Evolutionary conservation across 2,113 vertebrate genomes (phyloP), one percentile per base, ranked within the genome.

Genomic region (Pelobates fuscus): DNA sequence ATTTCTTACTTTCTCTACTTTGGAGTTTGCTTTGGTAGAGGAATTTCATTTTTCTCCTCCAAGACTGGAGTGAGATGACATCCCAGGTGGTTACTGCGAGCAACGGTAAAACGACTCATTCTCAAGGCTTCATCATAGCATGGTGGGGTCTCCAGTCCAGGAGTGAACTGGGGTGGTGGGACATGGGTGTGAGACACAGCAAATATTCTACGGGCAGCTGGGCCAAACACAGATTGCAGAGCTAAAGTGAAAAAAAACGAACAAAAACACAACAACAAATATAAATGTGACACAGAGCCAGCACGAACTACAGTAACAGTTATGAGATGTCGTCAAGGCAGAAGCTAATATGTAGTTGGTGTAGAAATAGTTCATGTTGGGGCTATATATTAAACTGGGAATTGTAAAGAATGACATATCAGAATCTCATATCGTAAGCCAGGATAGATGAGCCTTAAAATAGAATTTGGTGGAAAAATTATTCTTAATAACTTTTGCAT

Each of bases 51-150:
- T 23, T 84, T 90, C 63, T 89, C 89, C 58, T 89, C 88, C 0
- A 80, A 85, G 24, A 89, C 84, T 0, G 88, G 68, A 0, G 87
- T 80, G n/a, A 89, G 75, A 8, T 87, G 86, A 2, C 86, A 80
- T 2, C 77, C 79, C 78, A 82, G 91, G 71, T 85, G 88, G 3
- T 77, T 85, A 0, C 84, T 81, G 46, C 80, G 86, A 29, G 88
- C 86, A 0, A 92, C 89, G 0, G 90, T 90, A 82, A 92, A 92
- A 21, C 87, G 83, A 63, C 81, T 90, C 86, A 89, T 89, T 52
- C n/a, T 80, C 27, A 92, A 80, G 23, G 88, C 89, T 78, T 93
- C 91, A 8, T 93, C 91, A 0, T 93, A 91, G 41, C 89, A 82
- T 0, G 92, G 90, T 1, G 88, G 91, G 0, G 84, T 84, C 70